Base-by-base conservation (phyloP, 2,888 invertebrate species). In the Pristionchus maxplancki region DNA sequence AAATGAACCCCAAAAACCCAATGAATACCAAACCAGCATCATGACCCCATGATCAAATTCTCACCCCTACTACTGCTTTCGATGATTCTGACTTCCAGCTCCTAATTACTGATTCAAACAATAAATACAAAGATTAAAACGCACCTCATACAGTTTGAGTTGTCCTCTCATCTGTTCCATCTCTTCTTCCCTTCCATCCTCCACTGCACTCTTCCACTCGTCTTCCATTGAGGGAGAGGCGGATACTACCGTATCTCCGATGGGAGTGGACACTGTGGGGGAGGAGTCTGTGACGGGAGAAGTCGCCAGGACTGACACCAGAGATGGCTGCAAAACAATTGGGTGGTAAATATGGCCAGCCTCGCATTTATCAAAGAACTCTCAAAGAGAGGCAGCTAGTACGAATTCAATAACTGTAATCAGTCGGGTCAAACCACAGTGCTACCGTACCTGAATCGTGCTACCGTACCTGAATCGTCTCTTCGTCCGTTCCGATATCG, bases 401-500 rank as follows among this genome's bases (percentile, higher is more conserved):
- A 17, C 17, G 11, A 58, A 58, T 6, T 58, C 58, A 58, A 31
- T 34, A 31, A 67, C 5, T 34, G 24, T 9, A 34, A 31, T 31
- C 67, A 13, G 13, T 17, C 34, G 44, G 44, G 15, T 34, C n/a
- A 28, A 64, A 11, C n/a, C n/a, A 64, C 64, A 17, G 64, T 64
- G n/a, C 64, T 64, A 17, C 31, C 64, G 24, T 24, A 4, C 11
- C n/a, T 78, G 4, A 13, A 44, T n/a, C n/a, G n/a, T n/a, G 40
- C 8, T 83, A 83, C 34, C 44, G 28, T 53, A 83, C 53, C 37
- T 83, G 50, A 1, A 53, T 15, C 34, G 44, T 53, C 53, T 50
- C 50, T 34, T 83, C 82, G 28, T 53, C 82, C 53, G 24, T 34
- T 83, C 82, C 82, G 8, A 83, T 83, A 83, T 83, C 82, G 53